Base-by-base conservation (phyloP, 2,113 vertebrate species). In the Thunnus maccoyii region DNA sequence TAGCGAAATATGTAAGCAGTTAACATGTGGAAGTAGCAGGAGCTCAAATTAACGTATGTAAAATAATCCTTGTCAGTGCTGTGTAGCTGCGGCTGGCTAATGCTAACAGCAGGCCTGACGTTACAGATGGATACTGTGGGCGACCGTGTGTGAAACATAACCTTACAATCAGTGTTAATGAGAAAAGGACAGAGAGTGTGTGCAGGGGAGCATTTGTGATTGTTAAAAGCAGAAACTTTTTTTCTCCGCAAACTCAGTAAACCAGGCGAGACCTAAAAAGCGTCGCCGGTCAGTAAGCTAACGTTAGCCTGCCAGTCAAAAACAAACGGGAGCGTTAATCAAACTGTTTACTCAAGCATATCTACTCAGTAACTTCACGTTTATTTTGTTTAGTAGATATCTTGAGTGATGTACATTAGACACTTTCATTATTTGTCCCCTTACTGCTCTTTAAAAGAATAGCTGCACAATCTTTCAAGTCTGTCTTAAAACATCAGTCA, bases 91-190 rank as follows among this genome's bases (percentile, higher is more conserved):
- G 17, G 80, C 25, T 72, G 54, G 90, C 84, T 91, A 89, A 90
- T 80, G 85, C 83, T 90, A 92, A 52, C 67, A 22, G 1, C 56
- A 72, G 88, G 89, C 89, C 89, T 77, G 5, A 17, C 18, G 64
- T 30, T 22, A 30, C 27, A 18, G 32, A 18, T 13, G 17, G 0
- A 69, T 25, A 17, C 18, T n/a, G 18, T 15, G 18, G 5, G 3
- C 47, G 14, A 17, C 17, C 3, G 58, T 61, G 61, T 73, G 25
- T 41, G 15, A 41, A 44, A 25, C 1, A 8, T 20, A 41, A 51
- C 15, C 1, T 6, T 16, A 27, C 0, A 62, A 15, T 16, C 4
- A 7, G 5, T 0, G 4, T 7, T n/a, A 11, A 2, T 18, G 25
- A 18, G 18, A 8, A 9, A 41, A 9, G 6, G 36, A 41, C 2